Evolutionary conservation across 2,797 vertebrate genomes (phyloP), one percentile per base, ranked within the genome.

Genomic region (Mallotus villosus): DNA sequence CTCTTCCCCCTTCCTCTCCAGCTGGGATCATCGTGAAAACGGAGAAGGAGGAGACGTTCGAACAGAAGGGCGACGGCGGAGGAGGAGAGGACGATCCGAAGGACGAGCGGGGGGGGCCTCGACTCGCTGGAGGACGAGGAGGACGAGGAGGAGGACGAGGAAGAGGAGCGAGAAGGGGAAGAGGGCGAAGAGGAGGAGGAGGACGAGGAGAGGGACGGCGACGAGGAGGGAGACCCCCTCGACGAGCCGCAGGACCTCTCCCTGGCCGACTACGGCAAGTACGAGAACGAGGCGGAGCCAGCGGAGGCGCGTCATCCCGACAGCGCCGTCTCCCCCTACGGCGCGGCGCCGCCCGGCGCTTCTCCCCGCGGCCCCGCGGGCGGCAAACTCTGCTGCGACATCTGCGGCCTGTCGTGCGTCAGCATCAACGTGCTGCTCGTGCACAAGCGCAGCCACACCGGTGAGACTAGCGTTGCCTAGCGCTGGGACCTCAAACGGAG

Each of bases 341-440:
- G 84, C 55, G 21, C 82, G 1, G 91, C 84, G 53, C 21, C 83
- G 2, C 92, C 92, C 63, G 71, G 83, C 19, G 74, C 82, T 67
- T 64, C 37, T n/a, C 67, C 87, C 27, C 83, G 84, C 76, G 53
- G 79, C 71, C 86, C 83, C 53, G 4, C 77, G 0, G 16, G 76
- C 37, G 94, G 95, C 72, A 98, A 97, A 86, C 93, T 97, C 83
- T 97, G 76, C 74, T 98, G 97, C 60, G 96, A 98, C 85, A 92
- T 97, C 85, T 98, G 96, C 78, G 97, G 96, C 82, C 89, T 98
- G 88, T 93, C 94, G 90, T 98, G 97, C 90, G 94, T 98, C 87
- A 97, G 96, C 91, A 95, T 97, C 88, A 98, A 98, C 74, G 96
- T 98, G 68, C 90, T 98, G 90, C 94, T 98, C 90, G 97, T 98